Evolutionary conservation across 64 coral and sea anemone genomes (phyloP), one percentile per base, ranked within the genome.

Genomic region (Porites lutea): DNA sequence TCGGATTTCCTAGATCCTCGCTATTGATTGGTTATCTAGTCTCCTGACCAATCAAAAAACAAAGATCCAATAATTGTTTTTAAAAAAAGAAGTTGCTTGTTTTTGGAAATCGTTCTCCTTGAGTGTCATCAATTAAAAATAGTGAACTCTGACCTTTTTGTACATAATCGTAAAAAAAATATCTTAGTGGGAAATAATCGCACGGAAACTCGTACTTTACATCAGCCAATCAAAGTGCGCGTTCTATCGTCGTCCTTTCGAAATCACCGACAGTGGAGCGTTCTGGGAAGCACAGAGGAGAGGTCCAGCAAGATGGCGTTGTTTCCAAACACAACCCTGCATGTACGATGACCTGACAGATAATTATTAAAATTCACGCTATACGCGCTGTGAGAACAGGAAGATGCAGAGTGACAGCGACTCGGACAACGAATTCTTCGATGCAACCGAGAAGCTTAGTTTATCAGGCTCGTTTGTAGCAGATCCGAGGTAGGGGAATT

Each of bases 351-450:
- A 48, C 15, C 63, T 67, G 60, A 83, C 61, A 83, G 7, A 49
- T 50, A 48, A 8, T 18, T 37, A 57, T 83, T 67, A 52, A 49
- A 64, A 83, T 22, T 83, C 37, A 13, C 15, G 37, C 2, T 23
- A 46, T 46, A 16, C 15, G 1, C 14, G 16, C 81, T 4, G 6
- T 47, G 13, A 48, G 50, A 64, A 51, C 14, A 65, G 46, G 89
- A 89, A 85, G 84, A 70, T 94, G 88, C 76, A 90, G 74, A 94
- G 91, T 65, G 95, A 97, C 48, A 97, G 95, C 77, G 95, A 97
- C 90, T 97, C 95, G 44, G 95, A 97, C 19, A 75, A 63, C 71
- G 95, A 97, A 60, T 97, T 97, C 59, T 97, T 94, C 63, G 95
- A 97, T 90, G 95, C 95, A 69, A 55, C 95, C 48, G 95, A 97